Evolutionary conservation across 1,140 invertebrate genomes (phyloP).

Genomic region (Wiebesia pumilae): DNA sequence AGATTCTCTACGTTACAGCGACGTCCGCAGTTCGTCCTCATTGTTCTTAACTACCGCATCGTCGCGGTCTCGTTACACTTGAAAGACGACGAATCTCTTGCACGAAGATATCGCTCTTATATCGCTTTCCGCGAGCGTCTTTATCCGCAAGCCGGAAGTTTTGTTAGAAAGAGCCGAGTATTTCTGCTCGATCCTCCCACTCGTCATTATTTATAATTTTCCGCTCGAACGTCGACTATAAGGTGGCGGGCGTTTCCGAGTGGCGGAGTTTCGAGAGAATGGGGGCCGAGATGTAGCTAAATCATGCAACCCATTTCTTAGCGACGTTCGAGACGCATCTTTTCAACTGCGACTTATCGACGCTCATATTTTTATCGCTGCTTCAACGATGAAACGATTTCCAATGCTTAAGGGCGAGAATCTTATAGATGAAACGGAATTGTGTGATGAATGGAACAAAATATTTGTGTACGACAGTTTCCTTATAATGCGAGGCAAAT

Average conservation of each 20-base stretch:
- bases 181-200: slow-evolving; percentile 1
- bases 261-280: neutral
- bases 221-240: slow-evolving; percentile 23
- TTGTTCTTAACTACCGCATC: slow-evolving; percentile 42
- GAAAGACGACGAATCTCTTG: slow-evolving; percentile 31
- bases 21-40: slow-evolving; percentile 3
- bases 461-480: neutral
- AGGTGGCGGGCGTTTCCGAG: slow-evolving; percentile 5
- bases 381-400: neutral
- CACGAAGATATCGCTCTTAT: slow-evolving; percentile 28
- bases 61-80: slow-evolving; percentile 37
- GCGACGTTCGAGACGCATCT: neutral
- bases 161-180: neutral
- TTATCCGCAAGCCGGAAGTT: neutral
- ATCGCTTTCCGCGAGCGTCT: neutral
- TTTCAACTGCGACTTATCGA: neutral
- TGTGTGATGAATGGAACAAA: neutral
- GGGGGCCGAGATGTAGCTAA: neutral
- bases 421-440: neutral
- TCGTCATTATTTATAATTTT: slow-evolving; percentile 54
- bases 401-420: neutral
- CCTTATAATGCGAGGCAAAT: neutral
- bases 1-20: neutral
- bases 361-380: slow-evolving; percentile 1
- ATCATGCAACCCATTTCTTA: slow-evolving; percentile 29